These are phyloP conservation scores for Yponomeuta plumbellus DNA, from an alignment of 2,888 invertebrate species.

Conservation along the genomic window DNA sequence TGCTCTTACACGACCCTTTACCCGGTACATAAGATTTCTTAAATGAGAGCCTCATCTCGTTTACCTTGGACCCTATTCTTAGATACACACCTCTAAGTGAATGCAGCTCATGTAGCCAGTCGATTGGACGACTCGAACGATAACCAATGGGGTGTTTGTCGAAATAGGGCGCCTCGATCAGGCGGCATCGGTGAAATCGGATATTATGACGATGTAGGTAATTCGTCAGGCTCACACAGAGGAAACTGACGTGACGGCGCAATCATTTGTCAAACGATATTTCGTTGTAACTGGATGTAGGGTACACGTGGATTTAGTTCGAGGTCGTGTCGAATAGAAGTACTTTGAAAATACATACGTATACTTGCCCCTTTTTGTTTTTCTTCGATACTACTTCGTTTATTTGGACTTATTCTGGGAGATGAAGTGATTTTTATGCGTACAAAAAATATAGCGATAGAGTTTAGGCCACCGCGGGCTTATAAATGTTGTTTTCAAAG, in stretches of 20 bases:
- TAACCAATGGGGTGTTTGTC: neutral
- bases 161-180: neutral
- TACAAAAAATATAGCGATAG: too few relatives aligned
- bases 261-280: neutral
- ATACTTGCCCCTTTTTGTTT: too few relatives aligned
- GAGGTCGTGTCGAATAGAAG: neutral
- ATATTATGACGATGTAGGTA: neutral
- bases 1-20: neutral
- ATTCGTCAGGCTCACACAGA: neutral
- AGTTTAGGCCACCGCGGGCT: neutral
- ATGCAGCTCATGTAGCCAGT: too few relatives aligned
- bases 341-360: too few relatives aligned
- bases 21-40: neutral
- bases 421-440: too few relatives aligned
- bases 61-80: neutral
- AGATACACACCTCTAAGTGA: too few relatives aligned
- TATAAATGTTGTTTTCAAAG: neutral
- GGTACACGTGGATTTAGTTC: neutral
- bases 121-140: neutral
- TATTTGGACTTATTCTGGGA: too few relatives aligned
- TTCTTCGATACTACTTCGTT: too few relatives aligned
- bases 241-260: conserved; percentile 1
- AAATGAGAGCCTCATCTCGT: neutral
- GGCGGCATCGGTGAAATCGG: neutral
- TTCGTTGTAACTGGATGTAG: neutral